Conservation (phyloP, 2,888 invertebrate species). For the Dynastes maya region DNA sequence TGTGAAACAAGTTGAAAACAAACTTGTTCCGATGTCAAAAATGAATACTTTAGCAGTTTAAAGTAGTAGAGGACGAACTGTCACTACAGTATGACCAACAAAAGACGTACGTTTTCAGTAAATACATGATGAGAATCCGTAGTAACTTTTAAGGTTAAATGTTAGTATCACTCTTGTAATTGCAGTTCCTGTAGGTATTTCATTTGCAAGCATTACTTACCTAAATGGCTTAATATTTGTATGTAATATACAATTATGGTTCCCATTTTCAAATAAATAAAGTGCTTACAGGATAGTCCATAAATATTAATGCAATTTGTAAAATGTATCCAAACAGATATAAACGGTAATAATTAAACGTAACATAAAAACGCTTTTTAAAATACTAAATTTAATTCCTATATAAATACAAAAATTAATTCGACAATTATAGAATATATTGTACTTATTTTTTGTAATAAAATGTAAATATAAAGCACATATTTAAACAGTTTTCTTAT, state of each 20-base stretch:
- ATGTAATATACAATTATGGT: background rate
- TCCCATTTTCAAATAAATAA: background rate
- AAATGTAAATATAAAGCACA: background rate
- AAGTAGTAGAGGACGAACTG: conserved; percentile 2
- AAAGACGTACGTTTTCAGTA: background rate
- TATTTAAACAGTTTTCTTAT: conserved; percentile 41
- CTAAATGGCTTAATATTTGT: no score
- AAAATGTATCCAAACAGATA: background rate
- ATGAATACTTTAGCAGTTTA: conserved; percentile 6
- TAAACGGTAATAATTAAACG: background rate
- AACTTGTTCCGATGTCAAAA: background rate
- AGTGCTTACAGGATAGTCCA: background rate
- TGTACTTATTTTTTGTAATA: background rate
- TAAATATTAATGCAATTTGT: background rate
- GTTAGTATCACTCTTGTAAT: background rate
- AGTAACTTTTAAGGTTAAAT: background rate
- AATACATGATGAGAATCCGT: background rate
- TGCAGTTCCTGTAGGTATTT: background rate
- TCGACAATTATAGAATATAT: background rate
- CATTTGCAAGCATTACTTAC: background rate
- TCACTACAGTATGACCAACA: background rate
- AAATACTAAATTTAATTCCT: background rate
- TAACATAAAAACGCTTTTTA: background rate
- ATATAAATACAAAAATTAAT: background rate
- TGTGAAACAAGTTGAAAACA: background rate